phyloP scores from a whole-genome alignment of 2,797 vertebrate species.

The Xenopus petersii region DNA sequence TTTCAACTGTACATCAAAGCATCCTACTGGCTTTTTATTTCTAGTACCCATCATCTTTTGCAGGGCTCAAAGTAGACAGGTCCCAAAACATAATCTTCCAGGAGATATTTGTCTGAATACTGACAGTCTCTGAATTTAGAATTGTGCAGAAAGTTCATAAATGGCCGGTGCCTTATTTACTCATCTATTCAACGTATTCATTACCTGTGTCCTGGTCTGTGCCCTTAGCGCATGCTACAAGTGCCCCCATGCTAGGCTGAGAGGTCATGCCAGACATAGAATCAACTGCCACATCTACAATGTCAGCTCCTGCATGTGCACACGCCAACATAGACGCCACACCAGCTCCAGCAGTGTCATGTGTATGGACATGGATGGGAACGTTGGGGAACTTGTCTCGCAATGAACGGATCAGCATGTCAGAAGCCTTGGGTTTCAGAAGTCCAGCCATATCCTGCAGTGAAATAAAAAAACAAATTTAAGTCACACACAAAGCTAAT shows the following conservation, averaged over 20 bases:
- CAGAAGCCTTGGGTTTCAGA: constrained; percentile 78
- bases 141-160: too few species aligned
- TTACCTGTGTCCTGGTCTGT: constrained; percentile 84
- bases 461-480: neutral
- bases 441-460: constrained; percentile 90
- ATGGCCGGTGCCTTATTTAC: too few species aligned
- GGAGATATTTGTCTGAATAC: too few species aligned
- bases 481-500: too few species aligned
- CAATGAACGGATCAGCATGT: constrained; percentile 75
- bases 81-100: too few species aligned
- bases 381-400: constrained; percentile 84
- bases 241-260: constrained; percentile 93
- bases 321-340: constrained; percentile 91
- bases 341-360: constrained; percentile 87
- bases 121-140: too few species aligned
- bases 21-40: too few species aligned
- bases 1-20: too few species aligned
- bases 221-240: constrained; percentile 85
- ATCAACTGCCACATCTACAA: constrained; percentile 90
- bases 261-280: constrained; percentile 96
- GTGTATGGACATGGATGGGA: constrained; percentile 89
- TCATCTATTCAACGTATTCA: neutral
- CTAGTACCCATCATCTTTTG: too few species aligned
- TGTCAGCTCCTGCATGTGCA: constrained; percentile 82
- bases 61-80: too few species aligned